Evolutionary conservation across 2,888 invertebrate genomes (phyloP), one percentile per base, ranked within the genome.

Genomic region (Ferdinandea cuprea): DNA sequence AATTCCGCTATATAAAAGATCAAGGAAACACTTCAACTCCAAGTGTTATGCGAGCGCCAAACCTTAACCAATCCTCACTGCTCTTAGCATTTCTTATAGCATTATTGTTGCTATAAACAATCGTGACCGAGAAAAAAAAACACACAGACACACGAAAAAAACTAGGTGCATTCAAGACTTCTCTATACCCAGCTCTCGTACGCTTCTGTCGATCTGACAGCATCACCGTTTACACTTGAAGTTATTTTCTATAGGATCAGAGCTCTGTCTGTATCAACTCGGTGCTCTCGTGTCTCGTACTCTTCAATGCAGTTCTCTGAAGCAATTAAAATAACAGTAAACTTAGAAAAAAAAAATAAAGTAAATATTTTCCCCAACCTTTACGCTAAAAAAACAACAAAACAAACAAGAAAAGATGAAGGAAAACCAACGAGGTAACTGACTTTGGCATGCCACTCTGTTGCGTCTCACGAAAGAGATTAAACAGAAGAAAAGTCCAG

Each of bases 301-400:
- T 13, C 7, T 58, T n/a, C 48, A 46, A 56, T 77, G 71, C 71
- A 77, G 59, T 81, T 81, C 81, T 71, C 32, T 61, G 77, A 77
- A 81, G 81, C 81, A 81, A 81, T 81, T 81, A 81, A 81, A 81
- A 81, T 81, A 77, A 77, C 81, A 25, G 81, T 77, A 77, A 72
- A 81, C 71, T 28, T 25, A 68, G 65, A 44, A 76, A 79, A 74
- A 74, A 32, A 50, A 74, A 69, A 69, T 61, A 69, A n/a, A n/a
- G n/a, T n/a, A n/a, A n/a, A n/a, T n/a, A 69, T 74, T 74, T 52
- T 35, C 74, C 68, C 28, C 76, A 81, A 81, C 71, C 65, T 77
- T 66, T 61, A 46, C 7, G 37, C 25, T 42, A 25, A 13, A 46
- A 37, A 58, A 58, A 40, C n/a, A n/a, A n/a, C n/a, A n/a, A n/a